phyloP scores from a whole-genome alignment of 2,797 vertebrate genomes.

The Eupleurogrammus muticus region DNA sequence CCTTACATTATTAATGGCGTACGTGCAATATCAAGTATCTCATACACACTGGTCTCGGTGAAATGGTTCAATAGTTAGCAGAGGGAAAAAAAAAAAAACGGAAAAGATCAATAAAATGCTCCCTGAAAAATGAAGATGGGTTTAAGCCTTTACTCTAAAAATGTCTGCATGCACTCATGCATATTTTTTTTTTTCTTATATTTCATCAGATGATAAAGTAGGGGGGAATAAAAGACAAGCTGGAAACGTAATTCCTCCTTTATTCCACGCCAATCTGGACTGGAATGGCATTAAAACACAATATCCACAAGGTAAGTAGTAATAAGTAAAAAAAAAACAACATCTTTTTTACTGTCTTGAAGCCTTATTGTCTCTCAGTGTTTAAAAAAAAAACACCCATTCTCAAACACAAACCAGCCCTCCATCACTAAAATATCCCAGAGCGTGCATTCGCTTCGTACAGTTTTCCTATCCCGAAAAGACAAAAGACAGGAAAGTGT shows the following conservation, averaged over 20 bases:
- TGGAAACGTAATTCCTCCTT: conserved; percentile 38
- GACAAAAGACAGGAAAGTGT: neutral
- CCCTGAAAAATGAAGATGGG: neutral
- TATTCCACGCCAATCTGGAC: conserved; percentile 25
- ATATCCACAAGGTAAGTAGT: conserved; percentile 48
- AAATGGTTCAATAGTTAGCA: neutral
- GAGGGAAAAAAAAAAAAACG: conserved; percentile 8
- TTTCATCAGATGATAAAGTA: conserved; percentile 30
- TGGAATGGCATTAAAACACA: conserved; percentile 48
- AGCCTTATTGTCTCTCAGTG: conserved; percentile 46
- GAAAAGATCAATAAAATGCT: neutral
- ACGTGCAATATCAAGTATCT: conserved; percentile 4
- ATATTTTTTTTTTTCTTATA: conserved; percentile 19
- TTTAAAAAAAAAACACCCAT: conserved; percentile 31
- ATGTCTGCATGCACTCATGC: neutral
- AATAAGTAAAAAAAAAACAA: conserved; percentile 60
- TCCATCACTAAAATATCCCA: conserved; percentile 42
- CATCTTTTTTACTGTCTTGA: conserved; percentile 40
- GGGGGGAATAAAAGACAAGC: conserved; percentile 37
- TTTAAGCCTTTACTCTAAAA: neutral
- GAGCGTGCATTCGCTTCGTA: conserved; percentile 6
- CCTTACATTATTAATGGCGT: conserved; percentile 20
- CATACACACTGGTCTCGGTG: neutral
- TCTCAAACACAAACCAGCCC: conserved; percentile 37
- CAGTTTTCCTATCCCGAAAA: neutral